A percentile compares a stretch with the other conserved stretches of the same genome.
These are phyloP conservation scores for Enteromius viviparus DNA, from an alignment of 2,797 vertebrate genomes.

Conservation along the genomic window DNA sequence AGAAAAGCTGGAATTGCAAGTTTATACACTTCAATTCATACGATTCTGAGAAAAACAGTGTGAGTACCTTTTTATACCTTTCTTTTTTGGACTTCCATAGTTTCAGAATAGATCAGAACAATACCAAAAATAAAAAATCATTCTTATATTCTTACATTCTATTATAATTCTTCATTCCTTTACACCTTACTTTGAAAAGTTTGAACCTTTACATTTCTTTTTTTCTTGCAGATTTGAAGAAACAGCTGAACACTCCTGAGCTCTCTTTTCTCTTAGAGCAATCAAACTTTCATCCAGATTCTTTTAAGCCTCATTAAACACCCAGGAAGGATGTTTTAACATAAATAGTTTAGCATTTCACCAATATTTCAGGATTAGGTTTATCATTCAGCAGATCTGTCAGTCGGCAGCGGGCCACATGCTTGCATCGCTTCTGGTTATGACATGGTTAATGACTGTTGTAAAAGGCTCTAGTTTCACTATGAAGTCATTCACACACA, in stretches of 20 bases:
- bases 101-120: neutral
- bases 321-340: neutral
- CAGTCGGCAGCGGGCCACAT: conserved; percentile 55
- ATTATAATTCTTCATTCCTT: neutral
- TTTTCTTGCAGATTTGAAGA: neutral
- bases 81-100: neutral
- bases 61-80: neutral
- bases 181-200: neutral
- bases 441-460: conserved; percentile 68
- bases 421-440: conserved; percentile 60
- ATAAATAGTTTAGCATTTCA: neutral
- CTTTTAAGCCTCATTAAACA: neutral
- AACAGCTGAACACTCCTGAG: neutral
- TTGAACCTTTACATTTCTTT: neutral
- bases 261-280: neutral
- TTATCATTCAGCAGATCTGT: conserved; percentile 19
- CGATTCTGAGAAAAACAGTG: neutral
- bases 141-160: too few species aligned
- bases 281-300: neutral
- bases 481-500: conserved; percentile 78
- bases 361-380: conserved; percentile 10
- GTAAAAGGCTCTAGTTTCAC: conserved; percentile 74
- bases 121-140: neutral
- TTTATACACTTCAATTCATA: neutral
- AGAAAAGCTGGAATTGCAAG: neutral